phyloP scores from a whole-genome alignment of 2,797 vertebrate species.

The Chrysocyon brachyurus region DNA sequence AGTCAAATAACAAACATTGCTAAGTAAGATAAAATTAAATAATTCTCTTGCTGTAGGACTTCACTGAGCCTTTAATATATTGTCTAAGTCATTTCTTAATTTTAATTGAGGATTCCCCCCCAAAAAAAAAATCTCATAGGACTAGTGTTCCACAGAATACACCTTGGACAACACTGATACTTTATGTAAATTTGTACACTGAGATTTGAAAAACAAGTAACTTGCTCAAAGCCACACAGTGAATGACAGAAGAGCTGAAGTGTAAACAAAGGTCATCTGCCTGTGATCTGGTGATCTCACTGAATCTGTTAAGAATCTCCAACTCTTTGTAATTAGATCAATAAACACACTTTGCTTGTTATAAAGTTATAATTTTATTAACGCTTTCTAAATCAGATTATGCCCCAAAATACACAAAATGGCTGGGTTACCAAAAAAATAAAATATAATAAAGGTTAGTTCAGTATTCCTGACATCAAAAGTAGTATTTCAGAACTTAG shows the following conservation, averaged over 20 bases:
- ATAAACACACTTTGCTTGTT: slow-evolving; percentile 48
- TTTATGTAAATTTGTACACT: slow-evolving; percentile 40
- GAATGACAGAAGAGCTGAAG: slow-evolving; percentile 13
- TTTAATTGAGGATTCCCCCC: background rate
- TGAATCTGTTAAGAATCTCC: background rate
- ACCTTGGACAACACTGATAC: background rate
- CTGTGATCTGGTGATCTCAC: background rate
- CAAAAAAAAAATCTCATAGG: background rate
- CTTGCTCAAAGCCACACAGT: background rate
- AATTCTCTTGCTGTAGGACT: background rate
- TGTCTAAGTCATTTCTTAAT: slow-evolving; percentile 14
- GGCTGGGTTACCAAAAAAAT: background rate
- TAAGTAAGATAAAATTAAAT: slow-evolving; percentile 54
- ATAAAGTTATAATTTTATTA: slow-evolving; percentile 51
- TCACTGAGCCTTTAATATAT: slow-evolving; percentile 26
- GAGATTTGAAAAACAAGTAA: slow-evolving; percentile 44
- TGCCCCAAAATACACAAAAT: slow-evolving; percentile 14
- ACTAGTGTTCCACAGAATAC: slow-evolving; percentile 16
- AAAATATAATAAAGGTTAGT: background rate
- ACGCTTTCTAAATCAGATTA: slow-evolving; percentile 41
- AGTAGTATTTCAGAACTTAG: slow-evolving; percentile 49
- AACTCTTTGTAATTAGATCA: slow-evolving; percentile 47
- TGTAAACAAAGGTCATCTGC: background rate
- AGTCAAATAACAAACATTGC: slow-evolving; percentile 28
- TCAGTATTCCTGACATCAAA: slow-evolving; percentile 50